Base-by-base conservation (phyloP, 2,888 invertebrate species). In the Alcis repandata region DNA sequence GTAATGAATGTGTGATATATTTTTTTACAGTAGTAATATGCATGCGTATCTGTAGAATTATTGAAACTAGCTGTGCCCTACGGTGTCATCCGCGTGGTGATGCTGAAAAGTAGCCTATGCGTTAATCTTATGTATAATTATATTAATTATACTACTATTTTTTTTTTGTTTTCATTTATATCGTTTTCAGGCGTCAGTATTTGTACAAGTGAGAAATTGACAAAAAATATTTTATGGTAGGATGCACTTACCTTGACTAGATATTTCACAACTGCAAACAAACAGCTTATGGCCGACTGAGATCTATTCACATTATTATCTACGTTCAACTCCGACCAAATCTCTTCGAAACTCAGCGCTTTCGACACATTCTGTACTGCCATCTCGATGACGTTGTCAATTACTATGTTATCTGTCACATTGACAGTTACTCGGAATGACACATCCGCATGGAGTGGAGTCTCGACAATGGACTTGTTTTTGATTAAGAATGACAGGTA, bases 401-500 rank as follows among this genome's bases (percentile, higher is more conserved):
- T 88, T 0, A 89, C 83, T 0, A 93, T 82, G 40, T 86, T 88
- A 43, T 92, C 91, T 20, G 84, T 82, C 19, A 85, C 83, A 2
- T 80, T 71, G 6, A 78, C 76, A 2, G 82, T 79, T 2, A 82
- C 84, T 19, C 92, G 70, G 51, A 92, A 93, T 0, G 92, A 92
- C 1, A 92, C 91, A 13, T 94, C 85, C 59, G 91, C 72, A 73
- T 94, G 74, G 19, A 92, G 75, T 36, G 94, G 85, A 13, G 86
- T 88, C 65, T 92, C 92, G 1, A 88, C 94, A 0, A 91, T 84
- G 9, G 91, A 94, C 63, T 90, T 92, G 70, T 93, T 92, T 67
- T 93, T 93, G 0, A 94, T 93, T 68, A 94, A 76, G 83, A 93
- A 94, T 8, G 93, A 91, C 19, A 93, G 69, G 70, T 94, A 94